Base-by-base conservation (phyloP, 92 coral and sea anemone species). In the Porites rus region DNA sequence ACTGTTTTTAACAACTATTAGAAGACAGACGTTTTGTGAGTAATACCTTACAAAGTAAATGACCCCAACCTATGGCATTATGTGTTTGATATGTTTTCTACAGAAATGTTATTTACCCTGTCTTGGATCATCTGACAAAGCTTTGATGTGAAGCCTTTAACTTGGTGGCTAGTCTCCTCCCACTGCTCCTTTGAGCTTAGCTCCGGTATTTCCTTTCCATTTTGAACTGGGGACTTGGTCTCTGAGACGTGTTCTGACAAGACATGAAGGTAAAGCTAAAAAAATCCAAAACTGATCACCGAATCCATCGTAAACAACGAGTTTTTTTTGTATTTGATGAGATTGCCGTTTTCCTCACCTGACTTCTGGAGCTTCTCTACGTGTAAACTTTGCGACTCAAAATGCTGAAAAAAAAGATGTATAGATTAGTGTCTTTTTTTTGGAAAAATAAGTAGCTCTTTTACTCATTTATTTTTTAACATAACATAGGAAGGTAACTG, bases 331-430 rank as follows among this genome's bases (percentile, higher is more conserved):
- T 10, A 56, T 10, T 58, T 8, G 17, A 11, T 4, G 28, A 17
- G 2, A 22, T 13, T 14, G 0, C n/a, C 18, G 13, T 6, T 68
- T 68, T 10, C 9, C 79, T 81, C 66, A 91, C 94, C 91, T 18
- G 88, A 78, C 43, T 90, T 86, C 62, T 76, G 74, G 11, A 87
- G 52, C 12, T 51, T 83, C 74, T 82, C 91, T 38, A 87, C 78
- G 51, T 91, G 75, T 16, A 84, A 56, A 17, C 88, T 73, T 63
- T 83, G 86, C 20, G 91, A 81, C 72, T 91, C 94, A 65, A 91
- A 91, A 72, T 83, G 83, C 94, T 91, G 65, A 76, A 90, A 81
- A 8, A 50, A 81, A 8, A 50, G 8, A 59, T 20, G n/a, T 14
- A 56, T 2, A 10, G 61, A 56, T 56, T 56, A 56, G n/a, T n/a